Conservation (phyloP, 2,888 invertebrate genomes). For the Stegophylla sp. region DNA sequence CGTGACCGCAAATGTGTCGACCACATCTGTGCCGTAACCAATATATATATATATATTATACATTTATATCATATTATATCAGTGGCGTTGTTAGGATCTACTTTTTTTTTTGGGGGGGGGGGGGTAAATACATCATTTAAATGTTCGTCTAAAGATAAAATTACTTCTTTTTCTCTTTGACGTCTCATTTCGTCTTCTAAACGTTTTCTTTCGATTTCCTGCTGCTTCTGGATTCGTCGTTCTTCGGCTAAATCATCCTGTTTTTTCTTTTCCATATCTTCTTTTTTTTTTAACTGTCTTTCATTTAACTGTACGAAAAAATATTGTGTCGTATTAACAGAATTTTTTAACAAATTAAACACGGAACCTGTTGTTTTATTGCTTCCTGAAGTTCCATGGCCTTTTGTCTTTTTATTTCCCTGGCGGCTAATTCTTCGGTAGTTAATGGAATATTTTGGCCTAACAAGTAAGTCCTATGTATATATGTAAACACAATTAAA, state of each 20-base stretch:
- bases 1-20: no score
- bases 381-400: conserved; percentile 87
- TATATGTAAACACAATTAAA: background rate
- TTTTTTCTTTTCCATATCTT: conserved; percentile 63
- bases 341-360: no score
- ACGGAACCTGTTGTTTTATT: conserved; percentile 81
- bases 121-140: background rate
- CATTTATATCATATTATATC: no score
- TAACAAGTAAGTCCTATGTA: conserved; percentile 73
- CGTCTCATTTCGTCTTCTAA: conserved; percentile 72
- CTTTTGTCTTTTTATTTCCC: conserved; percentile 81
- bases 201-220: conserved; percentile 80
- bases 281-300: conserved; percentile 68
- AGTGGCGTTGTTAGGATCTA: no score
- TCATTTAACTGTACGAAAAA: conserved; percentile 66
- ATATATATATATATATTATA: no score
- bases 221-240: conserved; percentile 77
- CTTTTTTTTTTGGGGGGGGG: no score
- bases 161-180: conserved; percentile 73
- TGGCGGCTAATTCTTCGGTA: conserved; percentile 78
- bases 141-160: background rate
- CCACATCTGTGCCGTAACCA: no score
- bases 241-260: conserved; percentile 76
- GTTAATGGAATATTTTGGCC: conserved; percentile 88
- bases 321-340: background rate